Conservation (phyloP, 2,888 invertebrate genomes). For the Cephus pygmeus region DNA sequence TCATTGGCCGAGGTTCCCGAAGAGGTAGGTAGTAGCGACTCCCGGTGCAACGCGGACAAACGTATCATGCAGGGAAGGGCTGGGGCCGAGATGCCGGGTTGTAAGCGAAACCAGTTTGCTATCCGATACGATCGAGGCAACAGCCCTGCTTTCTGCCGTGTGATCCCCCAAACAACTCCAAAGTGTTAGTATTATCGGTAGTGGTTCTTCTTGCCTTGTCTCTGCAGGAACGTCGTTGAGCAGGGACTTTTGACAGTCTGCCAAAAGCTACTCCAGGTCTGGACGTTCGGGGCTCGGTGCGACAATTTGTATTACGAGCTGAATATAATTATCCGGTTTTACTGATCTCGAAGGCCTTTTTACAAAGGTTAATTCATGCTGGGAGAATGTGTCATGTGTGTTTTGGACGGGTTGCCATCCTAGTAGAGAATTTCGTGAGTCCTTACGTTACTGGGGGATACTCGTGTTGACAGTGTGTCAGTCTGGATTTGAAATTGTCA, state of each 20-base stretch:
- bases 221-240: background rate
- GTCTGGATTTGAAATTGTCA: background rate
- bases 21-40: slow-evolving; percentile 42
- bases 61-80: slow-evolving; percentile 65
- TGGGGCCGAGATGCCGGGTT: slow-evolving; percentile 64
- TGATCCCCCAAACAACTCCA: slow-evolving; percentile 30
- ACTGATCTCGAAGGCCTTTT: background rate
- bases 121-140: slow-evolving; percentile 66
- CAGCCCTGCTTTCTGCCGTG: slow-evolving; percentile 43
- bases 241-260: background rate
- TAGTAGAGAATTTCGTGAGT: background rate
- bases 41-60: slow-evolving; percentile 61
- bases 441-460: background rate
- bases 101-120: slow-evolving; percentile 67
- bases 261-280: background rate
- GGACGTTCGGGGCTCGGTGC: background rate
- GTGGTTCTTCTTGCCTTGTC: slow-evolving; percentile 2
- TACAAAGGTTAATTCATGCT: background rate
- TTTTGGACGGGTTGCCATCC: background rate
- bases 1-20: slow-evolving; percentile 45
- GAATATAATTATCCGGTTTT: background rate
- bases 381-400: background rate
- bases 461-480: background rate
- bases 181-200: background rate
- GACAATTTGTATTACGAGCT: background rate